Base-by-base conservation (phyloP, 2,797 vertebrate genomes). In the Sibirionetta formosa region DNA sequence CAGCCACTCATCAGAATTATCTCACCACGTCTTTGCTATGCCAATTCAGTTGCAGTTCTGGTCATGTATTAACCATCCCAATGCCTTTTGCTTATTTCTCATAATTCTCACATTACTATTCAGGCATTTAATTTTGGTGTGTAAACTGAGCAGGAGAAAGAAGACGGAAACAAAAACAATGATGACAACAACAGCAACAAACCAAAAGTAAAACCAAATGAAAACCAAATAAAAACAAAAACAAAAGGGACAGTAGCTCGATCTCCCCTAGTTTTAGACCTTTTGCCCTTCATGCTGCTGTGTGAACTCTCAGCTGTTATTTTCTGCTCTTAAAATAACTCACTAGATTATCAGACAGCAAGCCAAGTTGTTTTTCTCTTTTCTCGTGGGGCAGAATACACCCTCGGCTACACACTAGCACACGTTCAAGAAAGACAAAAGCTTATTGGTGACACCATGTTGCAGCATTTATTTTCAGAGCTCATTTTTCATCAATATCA, bases 201-300 rank as follows among this genome's bases (percentile, higher is more conserved):
- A 40, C 11, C 24, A 63, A 38, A 29, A 40, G 40, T 12, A 29
- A 29, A 9, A 63, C 48, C 40, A 19, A 29, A 29, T 16, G 5
- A 40, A 36, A 63, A 36, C 24, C 51, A 24, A 58, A 36, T 4
- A 60, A 40, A 16, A 29, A 38, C 1, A 10, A 14, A 56, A 19
- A 78, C 71, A 86, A 57, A 23, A 31, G 60, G 4, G 11, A 26
- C 20, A 69, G 20, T 27, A 16, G 16, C 15, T 58, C 24, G 20
- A 4, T 54, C 3, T 54, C 16, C 26, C 27, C 12, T 54, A 11
- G 2, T 14, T 70, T 81, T 54, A 70, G 42, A 33, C 0, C 0
- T 53, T 77, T 20, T 53, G 36, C 9, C 14, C 14, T 78, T 70
- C 38, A 65, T 70, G 7, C 11, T 60, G 24, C 42, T 63, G 7